Evolutionary conservation across 2,113 vertebrate species (phyloP).

Genomic region (Macquaria australasica): DNA sequence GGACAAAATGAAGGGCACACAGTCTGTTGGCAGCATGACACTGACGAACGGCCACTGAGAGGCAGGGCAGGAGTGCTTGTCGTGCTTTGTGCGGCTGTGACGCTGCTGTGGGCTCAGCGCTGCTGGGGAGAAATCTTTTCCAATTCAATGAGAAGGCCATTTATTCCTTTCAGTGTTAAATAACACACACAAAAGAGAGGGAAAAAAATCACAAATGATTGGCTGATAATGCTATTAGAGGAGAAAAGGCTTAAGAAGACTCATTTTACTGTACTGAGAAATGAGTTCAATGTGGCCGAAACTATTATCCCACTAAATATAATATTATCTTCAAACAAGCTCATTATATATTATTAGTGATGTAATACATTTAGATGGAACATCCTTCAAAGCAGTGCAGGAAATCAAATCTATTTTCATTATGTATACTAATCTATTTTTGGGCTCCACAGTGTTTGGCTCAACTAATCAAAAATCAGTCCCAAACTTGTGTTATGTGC

Average conservation of each 20-base stretch:
- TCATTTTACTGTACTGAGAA: slow-evolving; percentile 13
- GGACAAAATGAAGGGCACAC: slow-evolving; percentile 68
- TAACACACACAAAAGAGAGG: neutral
- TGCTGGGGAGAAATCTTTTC: slow-evolving; percentile 17
- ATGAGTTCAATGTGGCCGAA: slow-evolving; percentile 18
- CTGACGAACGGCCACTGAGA: slow-evolving; percentile 60
- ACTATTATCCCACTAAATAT: slow-evolving; percentile 48
- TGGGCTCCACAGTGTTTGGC: slow-evolving; percentile 30
- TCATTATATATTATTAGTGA: slow-evolving; percentile 60
- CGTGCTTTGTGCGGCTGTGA: slow-evolving; percentile 12
- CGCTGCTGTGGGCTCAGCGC: slow-evolving; percentile 21
- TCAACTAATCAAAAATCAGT: slow-evolving; percentile 62
- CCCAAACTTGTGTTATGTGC: slow-evolving; percentile 59
- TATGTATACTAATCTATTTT: slow-evolving; percentile 62
- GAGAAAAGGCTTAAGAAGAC: slow-evolving; percentile 23
- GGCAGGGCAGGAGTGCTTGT: slow-evolving; percentile 34
- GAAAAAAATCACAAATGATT: slow-evolving; percentile 2
- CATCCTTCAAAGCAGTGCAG: slow-evolving; percentile 59
- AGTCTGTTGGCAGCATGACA: slow-evolving; percentile 58
- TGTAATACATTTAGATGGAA: slow-evolving; percentile 43
- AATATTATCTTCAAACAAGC: slow-evolving; percentile 50
- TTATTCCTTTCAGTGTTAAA: slow-evolving; percentile 10
- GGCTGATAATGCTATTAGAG: slow-evolving; percentile 21
- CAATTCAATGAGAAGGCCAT: neutral
- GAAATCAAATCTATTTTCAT: slow-evolving; percentile 51